Conservation (phyloP, 2,888 invertebrate genomes). For the Nomada goodeniana region DNA sequence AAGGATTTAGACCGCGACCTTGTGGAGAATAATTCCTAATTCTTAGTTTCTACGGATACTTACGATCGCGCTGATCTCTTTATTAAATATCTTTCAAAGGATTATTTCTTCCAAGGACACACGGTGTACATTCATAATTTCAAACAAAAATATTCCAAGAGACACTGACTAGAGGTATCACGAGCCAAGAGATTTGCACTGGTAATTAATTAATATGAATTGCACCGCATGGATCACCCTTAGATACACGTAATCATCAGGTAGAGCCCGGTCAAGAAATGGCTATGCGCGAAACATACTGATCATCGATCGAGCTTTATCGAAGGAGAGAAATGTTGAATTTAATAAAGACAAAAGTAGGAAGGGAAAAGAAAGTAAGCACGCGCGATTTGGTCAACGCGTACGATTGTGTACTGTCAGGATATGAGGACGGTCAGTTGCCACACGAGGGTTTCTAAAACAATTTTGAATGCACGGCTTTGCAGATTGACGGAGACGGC, state of each 20-base stretch:
- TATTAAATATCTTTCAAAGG: background rate
- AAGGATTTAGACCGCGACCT: background rate
- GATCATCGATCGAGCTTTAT: slow-evolving; percentile 17
- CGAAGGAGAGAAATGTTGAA: slow-evolving; percentile 1
- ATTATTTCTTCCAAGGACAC: background rate
- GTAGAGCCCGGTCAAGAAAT: slow-evolving; percentile 26
- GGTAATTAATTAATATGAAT: background rate
- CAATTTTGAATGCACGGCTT: slow-evolving; percentile 76
- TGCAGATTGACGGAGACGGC: slow-evolving; percentile 98
- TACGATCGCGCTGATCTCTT: too few relatives aligned
- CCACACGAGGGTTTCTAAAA: slow-evolving; percentile 59
- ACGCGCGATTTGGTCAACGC: slow-evolving; percentile 14
- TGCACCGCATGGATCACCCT: slow-evolving; percentile 49
- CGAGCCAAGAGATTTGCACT: slow-evolving; percentile 13
- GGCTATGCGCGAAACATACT: slow-evolving; percentile 15
- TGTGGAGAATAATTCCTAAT: too few relatives aligned
- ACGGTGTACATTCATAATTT: background rate
- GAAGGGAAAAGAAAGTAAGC: background rate
- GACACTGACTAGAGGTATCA: background rate
- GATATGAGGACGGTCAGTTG: slow-evolving; percentile 24
- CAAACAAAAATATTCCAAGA: background rate
- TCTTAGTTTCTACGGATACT: too few relatives aligned
- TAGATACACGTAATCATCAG: slow-evolving; percentile 10
- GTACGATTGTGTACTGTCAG: slow-evolving; percentile 22
- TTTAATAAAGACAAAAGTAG: background rate